phyloP scores from a whole-genome alignment of 2,113 vertebrate species.

The Nycticorax nycticorax region DNA sequence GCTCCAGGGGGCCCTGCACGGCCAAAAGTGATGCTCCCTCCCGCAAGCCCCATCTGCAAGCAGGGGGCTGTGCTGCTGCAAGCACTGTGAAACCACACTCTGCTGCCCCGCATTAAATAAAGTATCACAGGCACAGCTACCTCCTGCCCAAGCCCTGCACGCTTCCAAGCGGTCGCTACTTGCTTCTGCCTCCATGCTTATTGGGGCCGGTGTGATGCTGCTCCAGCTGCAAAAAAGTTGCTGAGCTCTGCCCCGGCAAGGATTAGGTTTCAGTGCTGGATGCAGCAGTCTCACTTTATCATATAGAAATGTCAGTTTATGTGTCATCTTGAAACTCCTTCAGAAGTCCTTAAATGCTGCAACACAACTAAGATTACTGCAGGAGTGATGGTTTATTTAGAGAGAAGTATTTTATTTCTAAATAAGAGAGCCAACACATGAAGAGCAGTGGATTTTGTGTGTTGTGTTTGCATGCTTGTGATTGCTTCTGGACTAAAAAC shows the following conservation, averaged over 20 bases:
- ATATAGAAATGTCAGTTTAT: not conserved
- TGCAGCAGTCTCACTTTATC: not conserved
- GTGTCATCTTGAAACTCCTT: not conserved
- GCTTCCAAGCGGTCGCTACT: not conserved
- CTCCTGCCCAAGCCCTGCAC: not conserved
- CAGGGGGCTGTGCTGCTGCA: fast-evolving
- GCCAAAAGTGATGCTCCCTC: not conserved
- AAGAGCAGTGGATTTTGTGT: not conserved
- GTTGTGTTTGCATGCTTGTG: not conserved
- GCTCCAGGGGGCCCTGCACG: slow-evolving; percentile 30
- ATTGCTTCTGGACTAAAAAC: not conserved
- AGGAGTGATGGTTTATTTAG: not conserved
- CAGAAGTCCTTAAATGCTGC: not conserved
- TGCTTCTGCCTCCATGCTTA: not conserved
- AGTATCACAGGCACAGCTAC: not conserved
- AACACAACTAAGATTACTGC: not conserved
- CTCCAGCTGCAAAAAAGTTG: not conserved
- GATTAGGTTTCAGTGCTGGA: not conserved
- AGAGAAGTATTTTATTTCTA: not conserved
- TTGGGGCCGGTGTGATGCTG: fast-evolving
- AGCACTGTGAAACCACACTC: fast-evolving
- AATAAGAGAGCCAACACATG: not conserved
- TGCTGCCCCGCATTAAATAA: not conserved
- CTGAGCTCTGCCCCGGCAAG: fast-evolving
- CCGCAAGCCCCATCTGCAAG: not conserved